These are phyloP conservation scores for Cuniculus paca DNA, from an alignment of 2,797 vertebrate genomes.

Conservation along the genomic window DNA sequence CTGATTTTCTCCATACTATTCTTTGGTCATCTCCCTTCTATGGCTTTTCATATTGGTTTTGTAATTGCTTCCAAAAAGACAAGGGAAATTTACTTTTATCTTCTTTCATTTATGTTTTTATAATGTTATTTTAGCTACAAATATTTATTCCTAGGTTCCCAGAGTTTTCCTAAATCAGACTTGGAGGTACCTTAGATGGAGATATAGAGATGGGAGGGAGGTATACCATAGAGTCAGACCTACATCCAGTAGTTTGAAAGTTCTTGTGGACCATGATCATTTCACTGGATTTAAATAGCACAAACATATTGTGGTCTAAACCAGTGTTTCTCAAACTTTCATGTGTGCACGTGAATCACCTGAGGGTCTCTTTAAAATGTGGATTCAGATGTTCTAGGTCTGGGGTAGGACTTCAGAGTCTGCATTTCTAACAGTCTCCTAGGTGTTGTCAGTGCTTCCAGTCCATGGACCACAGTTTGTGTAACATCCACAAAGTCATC, in stretches of 20 bases:
- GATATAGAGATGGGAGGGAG: background rate
- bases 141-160: background rate
- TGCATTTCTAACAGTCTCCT: background rate
- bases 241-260: background rate
- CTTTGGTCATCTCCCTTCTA: background rate
- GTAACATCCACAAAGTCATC: background rate
- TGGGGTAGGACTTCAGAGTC: background rate
- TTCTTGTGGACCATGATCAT: background rate
- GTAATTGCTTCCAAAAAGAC: background rate
- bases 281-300: background rate
- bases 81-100: background rate
- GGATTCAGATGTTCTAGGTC: background rate
- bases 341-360: background rate
- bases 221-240: background rate
- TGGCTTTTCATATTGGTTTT: background rate
- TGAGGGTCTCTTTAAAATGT: background rate
- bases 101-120: conserved; percentile 26
- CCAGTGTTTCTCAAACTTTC: background rate
- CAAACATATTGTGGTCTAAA: background rate
- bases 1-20: background rate
- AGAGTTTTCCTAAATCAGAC: background rate
- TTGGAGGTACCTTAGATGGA: background rate
- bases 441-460: background rate
- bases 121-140: background rate
- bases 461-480: background rate